phyloP scores from a whole-genome alignment of 2,888 invertebrate genomes.

The Hirudinaria manillensis region DNA sequence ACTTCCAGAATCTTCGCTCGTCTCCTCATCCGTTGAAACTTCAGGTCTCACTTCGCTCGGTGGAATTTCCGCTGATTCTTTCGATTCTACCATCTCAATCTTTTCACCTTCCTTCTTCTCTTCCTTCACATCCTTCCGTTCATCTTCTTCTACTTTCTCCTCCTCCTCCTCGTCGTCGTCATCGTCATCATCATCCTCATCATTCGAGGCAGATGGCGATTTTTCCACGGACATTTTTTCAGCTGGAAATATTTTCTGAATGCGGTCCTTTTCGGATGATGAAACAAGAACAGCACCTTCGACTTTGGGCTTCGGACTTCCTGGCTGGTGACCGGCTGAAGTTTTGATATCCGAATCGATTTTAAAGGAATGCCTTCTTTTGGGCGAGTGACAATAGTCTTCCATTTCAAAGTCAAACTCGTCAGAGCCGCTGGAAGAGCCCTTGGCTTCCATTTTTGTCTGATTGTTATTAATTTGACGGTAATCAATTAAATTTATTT shows the following conservation, averaged over 20 bases:
- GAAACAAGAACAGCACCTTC: too few relatives aligned
- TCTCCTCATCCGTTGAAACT: slow-evolving; percentile 6
- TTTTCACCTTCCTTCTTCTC: slow-evolving; percentile 1
- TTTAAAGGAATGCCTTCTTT: neutral
- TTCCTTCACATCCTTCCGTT: slow-evolving; percentile 7
- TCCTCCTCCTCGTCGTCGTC: slow-evolving; percentile 17
- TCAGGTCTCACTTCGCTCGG: neutral
- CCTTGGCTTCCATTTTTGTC: neutral
- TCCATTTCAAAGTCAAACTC: neutral
- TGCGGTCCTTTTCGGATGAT: neutral
- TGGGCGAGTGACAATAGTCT: neutral
- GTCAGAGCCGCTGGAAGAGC: neutral
- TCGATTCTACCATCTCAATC: neutral
- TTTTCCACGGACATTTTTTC: neutral
- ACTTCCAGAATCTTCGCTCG: neutral
- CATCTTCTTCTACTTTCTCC: neutral
- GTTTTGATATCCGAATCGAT: too few relatives aligned
- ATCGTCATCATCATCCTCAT: neutral
- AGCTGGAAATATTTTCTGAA: neutral
- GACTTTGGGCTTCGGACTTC: too few relatives aligned
- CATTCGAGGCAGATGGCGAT: neutral
- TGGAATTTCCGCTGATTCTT: slow-evolving; percentile 2
- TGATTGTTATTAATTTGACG: too few relatives aligned
- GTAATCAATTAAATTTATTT: neutral
- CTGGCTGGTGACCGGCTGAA: too few relatives aligned